Base-by-base conservation (phyloP, 2,797 vertebrate species). In the Naso thynnoides region DNA sequence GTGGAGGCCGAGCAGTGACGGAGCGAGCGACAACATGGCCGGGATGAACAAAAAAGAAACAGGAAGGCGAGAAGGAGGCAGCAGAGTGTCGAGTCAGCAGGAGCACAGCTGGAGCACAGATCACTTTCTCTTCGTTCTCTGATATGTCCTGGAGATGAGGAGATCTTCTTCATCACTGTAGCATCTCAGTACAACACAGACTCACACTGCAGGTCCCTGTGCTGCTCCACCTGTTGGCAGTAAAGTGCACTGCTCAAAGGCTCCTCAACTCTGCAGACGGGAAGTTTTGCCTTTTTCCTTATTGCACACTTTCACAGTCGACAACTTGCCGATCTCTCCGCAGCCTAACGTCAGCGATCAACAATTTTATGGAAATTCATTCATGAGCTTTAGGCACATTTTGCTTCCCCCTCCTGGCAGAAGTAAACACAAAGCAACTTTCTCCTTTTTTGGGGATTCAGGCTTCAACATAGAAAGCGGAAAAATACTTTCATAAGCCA, bases 1-100 rank as follows among this genome's bases (percentile, higher is more conserved):
- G 76, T 21, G 73, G 73, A 65, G 82, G 79, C 75, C 31, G 47
- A n/a, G 76, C 23, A 3, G 53, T 36, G 78, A 84, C 3, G 8
- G 48, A 79, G 73, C 13, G 41, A 54, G 63, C 65, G 64, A 38
- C 75, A 75, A 52, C 41, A 42, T 9, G 48, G 29, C n/a, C 5
- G 6, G 59, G 29, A 45, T n/a, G 31, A 14, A 36, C 19, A 21
- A 54, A 63, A 70, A 15, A 70, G 27, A 50, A 41, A 49, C 13
- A 31, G 21, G 49, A 6, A 26, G 19, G 48, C 1, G 1, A 36
- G 14, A 36, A 45, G 14, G 36, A n/a, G 10, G 16, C 8, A 21
- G 9, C 1, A 33, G 65, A 23, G 50, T 19, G 42, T 6, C 11
- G 52, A 72, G 15, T 38, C 47, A 49, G 45, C 47, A 44, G 31